A percentile compares a stretch with the other conserved stretches of the same genome.
Conservation (phyloP, 2,888 invertebrate genomes). For the Thereva unica region DNA sequence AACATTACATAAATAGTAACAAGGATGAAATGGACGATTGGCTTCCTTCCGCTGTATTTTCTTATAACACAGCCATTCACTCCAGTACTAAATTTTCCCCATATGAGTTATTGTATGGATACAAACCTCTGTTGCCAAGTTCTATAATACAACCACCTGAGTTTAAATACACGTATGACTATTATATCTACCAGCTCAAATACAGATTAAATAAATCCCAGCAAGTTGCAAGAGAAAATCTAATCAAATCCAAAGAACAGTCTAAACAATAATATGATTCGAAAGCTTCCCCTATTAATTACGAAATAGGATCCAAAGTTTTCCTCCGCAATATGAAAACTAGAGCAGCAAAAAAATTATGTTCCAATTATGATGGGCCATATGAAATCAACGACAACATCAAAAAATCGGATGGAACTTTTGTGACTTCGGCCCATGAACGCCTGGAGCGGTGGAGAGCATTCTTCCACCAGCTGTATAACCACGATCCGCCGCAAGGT, state of each 20-base stretch:
- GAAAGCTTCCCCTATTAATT: constrained; percentile 9
- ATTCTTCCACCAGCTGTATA: too few relatives aligned
- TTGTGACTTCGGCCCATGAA: too few relatives aligned
- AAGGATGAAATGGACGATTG: constrained; percentile 27
- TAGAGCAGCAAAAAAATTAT: constrained; percentile 8
- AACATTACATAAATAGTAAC: constrained; percentile 44
- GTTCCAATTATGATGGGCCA: constrained; percentile 17
- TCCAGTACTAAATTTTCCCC: constrained; percentile 31
- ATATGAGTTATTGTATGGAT: constrained; percentile 34
- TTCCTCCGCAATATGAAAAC: constrained; percentile 32
- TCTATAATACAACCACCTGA: constrained; percentile 24
- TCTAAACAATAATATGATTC: constrained; percentile 31
- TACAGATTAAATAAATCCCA: constrained; percentile 30
- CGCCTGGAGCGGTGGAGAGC: too few relatives aligned
- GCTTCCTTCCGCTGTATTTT: constrained; percentile 23
- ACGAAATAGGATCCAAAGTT: constrained; percentile 30
- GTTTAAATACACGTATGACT: constrained; percentile 35
- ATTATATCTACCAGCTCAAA: constrained; percentile 36
- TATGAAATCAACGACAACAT: constrained; percentile 6
- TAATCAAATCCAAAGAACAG: constrained; percentile 29
- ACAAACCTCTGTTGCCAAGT: constrained; percentile 32
- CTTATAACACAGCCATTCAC: constrained; percentile 23
- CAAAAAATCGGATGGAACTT: too few relatives aligned
- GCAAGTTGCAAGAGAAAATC: constrained; percentile 34
- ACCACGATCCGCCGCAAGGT: too few relatives aligned